Percentiles rank a stretch among this genome's conserved stretches.
phyloP scores from a whole-genome alignment of 2,888 invertebrate genomes.

The Meta bourneti region DNA sequence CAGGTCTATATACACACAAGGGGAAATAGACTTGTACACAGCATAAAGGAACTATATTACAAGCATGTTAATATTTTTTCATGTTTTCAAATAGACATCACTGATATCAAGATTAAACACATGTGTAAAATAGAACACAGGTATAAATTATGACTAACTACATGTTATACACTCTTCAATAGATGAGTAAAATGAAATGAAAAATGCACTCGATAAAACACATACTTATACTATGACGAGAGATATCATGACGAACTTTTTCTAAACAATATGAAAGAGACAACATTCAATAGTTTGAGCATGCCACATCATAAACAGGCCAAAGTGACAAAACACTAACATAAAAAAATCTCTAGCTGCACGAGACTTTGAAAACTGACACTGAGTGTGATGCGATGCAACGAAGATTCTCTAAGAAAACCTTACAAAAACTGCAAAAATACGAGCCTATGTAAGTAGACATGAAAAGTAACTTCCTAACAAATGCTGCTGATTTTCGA shows the following conservation, averaged over 20 bases:
- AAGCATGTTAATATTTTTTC: slow-evolving; percentile 52
- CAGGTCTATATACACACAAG: slow-evolving; percentile 63
- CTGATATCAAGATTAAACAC: slow-evolving; percentile 71
- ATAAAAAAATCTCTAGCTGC: slow-evolving; percentile 56
- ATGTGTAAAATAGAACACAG: slow-evolving; percentile 74
- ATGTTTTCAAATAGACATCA: slow-evolving; percentile 53
- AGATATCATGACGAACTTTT: slow-evolving; percentile 66
- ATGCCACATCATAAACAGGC: slow-evolving; percentile 75
- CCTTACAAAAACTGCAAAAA: slow-evolving; percentile 56
- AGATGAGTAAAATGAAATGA: slow-evolving; percentile 74
- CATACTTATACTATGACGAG: slow-evolving; percentile 70
- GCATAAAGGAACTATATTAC: slow-evolving; percentile 76
- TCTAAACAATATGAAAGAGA: slow-evolving; percentile 76
- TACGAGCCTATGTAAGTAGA: not conserved
- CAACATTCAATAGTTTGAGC: slow-evolving; percentile 76
- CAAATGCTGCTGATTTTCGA: not conserved
- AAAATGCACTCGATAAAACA: slow-evolving; percentile 73
- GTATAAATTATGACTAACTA: slow-evolving; percentile 73
- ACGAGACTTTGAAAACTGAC: slow-evolving; percentile 65
- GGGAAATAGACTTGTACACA: slow-evolving; percentile 58
- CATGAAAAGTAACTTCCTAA: not conserved
- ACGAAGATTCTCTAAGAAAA: slow-evolving; percentile 64
- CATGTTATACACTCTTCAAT: slow-evolving; percentile 67
- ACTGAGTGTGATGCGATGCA: slow-evolving; percentile 44
- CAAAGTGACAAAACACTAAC: slow-evolving; percentile 72